These are phyloP conservation scores for Megatriorchis doriae DNA, from an alignment of 2,113 vertebrate species.

Conservation along the genomic window DNA sequence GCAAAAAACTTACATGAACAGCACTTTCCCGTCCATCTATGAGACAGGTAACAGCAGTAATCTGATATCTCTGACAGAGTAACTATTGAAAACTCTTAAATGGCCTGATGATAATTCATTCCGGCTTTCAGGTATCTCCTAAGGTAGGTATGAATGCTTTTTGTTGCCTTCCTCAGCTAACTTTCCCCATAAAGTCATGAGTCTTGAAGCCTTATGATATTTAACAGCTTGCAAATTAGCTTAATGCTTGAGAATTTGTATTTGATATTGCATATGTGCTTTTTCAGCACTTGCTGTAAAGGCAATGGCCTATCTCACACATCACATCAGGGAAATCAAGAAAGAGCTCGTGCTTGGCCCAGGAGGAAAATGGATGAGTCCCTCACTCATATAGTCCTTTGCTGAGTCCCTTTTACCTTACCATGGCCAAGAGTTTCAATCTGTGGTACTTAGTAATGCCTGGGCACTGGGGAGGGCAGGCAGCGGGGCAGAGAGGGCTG, in stretches of 20 bases:
- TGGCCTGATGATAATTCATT: background rate
- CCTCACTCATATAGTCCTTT: background rate
- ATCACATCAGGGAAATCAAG: background rate
- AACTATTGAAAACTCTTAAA: background rate
- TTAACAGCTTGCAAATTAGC: background rate
- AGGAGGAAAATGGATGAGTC: background rate
- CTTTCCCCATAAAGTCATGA: background rate
- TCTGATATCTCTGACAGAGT: background rate
- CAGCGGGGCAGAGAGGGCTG: fast-evolving
- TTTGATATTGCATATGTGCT: background rate
- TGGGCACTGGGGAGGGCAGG: background rate
- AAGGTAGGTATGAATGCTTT: background rate
- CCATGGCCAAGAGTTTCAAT: background rate
- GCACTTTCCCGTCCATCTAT: background rate
- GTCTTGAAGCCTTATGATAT: background rate
- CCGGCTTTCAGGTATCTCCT: background rate
- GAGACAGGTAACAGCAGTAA: constrained; percentile 18
- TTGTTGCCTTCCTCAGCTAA: background rate
- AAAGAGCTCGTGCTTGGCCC: background rate
- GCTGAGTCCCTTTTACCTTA: background rate
- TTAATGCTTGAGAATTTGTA: background rate
- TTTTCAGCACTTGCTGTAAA: background rate
- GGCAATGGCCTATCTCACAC: background rate
- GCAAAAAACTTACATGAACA: background rate
- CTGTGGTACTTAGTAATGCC: background rate